Evolutionary conservation across 2,113 vertebrate species (phyloP).

Genomic region (Hemiprocne comata): DNA sequence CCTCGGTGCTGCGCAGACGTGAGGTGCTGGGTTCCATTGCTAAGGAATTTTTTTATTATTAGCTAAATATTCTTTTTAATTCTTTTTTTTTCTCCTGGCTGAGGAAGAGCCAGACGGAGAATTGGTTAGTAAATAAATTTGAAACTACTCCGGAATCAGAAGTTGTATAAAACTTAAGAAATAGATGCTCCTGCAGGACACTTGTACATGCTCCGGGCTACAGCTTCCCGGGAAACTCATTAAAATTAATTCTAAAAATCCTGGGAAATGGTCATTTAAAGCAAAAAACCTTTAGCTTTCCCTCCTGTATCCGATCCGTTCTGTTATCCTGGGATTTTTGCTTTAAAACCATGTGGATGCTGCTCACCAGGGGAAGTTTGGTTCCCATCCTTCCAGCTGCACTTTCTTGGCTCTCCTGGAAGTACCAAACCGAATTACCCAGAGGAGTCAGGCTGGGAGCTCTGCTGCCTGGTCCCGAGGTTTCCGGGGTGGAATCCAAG

Average conservation of each 20-base stretch:
- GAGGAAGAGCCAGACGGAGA: background rate
- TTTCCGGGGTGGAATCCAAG: background rate
- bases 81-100: background rate
- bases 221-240: background rate
- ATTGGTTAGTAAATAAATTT: background rate
- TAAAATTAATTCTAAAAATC: background rate
- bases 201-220: background rate
- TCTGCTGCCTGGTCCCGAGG: background rate
- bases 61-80: background rate
- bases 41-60: too few relatives aligned
- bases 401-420: background rate
- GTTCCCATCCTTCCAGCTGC: background rate
- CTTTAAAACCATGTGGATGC: background rate
- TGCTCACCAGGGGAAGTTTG: background rate
- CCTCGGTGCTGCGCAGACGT: background rate
- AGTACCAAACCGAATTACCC: background rate
- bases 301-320: background rate
- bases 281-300: background rate
- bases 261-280: background rate
- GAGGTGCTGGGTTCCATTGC: accelerated
- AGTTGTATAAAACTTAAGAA: background rate
- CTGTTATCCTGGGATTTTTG: background rate
- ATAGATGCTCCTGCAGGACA: background rate
- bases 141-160: background rate
- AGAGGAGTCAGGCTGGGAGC: background rate